Conservation (phyloP, 2,797 vertebrate species). For the Phoeniculus purpureus region DNA sequence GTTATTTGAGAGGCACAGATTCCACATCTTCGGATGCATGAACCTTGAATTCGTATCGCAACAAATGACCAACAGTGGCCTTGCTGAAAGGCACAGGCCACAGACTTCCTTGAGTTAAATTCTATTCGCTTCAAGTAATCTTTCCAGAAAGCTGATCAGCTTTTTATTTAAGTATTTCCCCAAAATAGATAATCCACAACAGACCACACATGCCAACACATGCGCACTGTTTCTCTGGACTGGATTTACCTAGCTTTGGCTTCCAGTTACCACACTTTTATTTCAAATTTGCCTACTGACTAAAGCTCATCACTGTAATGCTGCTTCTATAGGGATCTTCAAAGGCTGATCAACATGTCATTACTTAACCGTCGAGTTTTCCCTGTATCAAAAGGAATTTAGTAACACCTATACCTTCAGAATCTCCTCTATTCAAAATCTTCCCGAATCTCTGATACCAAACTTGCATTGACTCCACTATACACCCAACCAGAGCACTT, state of each 20-base stretch:
- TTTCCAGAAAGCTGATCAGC: background rate
- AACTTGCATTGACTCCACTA: background rate
- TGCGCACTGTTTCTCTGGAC: background rate
- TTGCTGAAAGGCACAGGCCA: background rate
- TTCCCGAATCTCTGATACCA: background rate
- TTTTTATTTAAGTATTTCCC: constrained; percentile 12
- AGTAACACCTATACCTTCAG: background rate
- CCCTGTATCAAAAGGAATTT: background rate
- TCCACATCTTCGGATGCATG: background rate
- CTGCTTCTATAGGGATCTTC: background rate
- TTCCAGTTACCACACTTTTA: background rate
- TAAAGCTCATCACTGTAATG: background rate
- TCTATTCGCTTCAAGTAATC: background rate
- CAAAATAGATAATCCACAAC: background rate
- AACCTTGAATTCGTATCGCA: background rate
- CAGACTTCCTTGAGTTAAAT: background rate
- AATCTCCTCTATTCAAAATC: background rate
- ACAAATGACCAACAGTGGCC: background rate
- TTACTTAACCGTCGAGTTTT: background rate
- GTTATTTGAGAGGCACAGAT: background rate
- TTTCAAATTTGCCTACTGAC: background rate
- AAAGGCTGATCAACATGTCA: background rate
- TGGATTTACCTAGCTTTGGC: background rate
- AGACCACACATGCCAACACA: background rate
- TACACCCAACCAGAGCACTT: background rate